Base-by-base conservation (phyloP, 64 coral and sea anemone genomes). In the Actinia tenebrosa region DNA sequence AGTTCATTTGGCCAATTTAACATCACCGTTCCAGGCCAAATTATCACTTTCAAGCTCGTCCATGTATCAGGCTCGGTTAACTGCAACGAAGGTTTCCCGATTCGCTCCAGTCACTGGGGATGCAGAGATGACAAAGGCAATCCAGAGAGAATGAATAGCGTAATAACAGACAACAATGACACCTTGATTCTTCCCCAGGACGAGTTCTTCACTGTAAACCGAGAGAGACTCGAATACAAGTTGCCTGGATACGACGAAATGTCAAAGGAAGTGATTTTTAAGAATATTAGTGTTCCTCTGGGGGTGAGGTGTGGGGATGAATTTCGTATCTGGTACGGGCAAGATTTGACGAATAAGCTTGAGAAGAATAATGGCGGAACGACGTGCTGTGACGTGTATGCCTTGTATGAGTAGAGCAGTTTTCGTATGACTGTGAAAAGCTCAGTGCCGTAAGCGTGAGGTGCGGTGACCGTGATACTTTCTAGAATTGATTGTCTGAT, bases 41-140 rank as follows among this genome's bases (percentile, higher is more conserved):
- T 87, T 27, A 77, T 54, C 55, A 77, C 69, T 7, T 78, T 87
- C 16, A 87, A 87, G 71, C 86, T 87, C 23, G 86, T 78, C 23
- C 71, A 87, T 22, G 26, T 78, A 44, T 87, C 86, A 56, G 86
- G 86, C 26, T 75, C 26, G 26, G 83, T 86, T 19, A 86, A 60
- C 58, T 86, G 84, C 60, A 66, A 64, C 84, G 1, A 64, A 50
- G 15, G 46, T 47, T 20, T 10, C 46, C 17, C 16, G 10, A 18
- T 66, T 55, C 30, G 26, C 3, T 86, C 59, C 18, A 66, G 59
- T 44, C 25, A 86, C 60, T 86, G 86, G 86, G 86, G 86, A n/a
- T 87, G 86, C 75, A 52, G 20, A 7, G 1, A 75, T 14, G 9
- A 44, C 3, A 17, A 26, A 45, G 44, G 68, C 26, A 72, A 54